Evolutionary conservation across 53 echinoderm and acorn worm genomes (phyloP).

Genomic region (Holothuria scabra): DNA sequence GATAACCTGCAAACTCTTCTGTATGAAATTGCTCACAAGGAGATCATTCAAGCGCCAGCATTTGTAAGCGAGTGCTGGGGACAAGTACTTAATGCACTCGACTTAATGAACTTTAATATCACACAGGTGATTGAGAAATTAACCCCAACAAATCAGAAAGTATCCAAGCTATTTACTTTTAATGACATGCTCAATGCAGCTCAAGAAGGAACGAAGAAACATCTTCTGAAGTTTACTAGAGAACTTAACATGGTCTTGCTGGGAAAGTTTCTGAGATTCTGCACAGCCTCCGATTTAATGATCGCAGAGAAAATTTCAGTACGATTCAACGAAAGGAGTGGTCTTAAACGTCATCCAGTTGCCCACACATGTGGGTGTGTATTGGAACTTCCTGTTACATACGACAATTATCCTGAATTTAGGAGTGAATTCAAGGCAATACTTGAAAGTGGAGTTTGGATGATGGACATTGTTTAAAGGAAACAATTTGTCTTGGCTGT

Average conservation of each 20-base stretch:
- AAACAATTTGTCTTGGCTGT: not conserved
- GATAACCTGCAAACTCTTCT: not conserved
- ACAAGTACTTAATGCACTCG: constrained; percentile 11
- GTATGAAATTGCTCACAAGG: constrained; percentile 26
- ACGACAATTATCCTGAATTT: constrained; percentile 59
- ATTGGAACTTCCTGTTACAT: constrained; percentile 49
- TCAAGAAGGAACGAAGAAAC: not conserved
- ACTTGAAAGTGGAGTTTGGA: constrained; percentile 55
- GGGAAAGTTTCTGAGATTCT: constrained; percentile 45
- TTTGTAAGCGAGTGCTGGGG: constrained; percentile 34
- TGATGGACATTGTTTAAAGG: constrained; percentile 64
- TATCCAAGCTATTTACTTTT: not conserved
- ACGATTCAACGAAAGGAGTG: constrained; percentile 36
- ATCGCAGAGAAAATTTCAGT: constrained; percentile 35
- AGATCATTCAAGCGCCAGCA: constrained; percentile 31
- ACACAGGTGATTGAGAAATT: constrained; percentile 6
- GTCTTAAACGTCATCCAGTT: constrained; percentile 53
- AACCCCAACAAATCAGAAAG: constrained; percentile 11
- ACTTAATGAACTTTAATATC: not conserved
- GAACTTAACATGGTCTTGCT: constrained; percentile 5
- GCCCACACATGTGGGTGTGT: constrained; percentile 62
- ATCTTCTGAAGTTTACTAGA: not conserved
- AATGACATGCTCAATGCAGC: not conserved
- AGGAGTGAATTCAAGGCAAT: constrained; percentile 60
- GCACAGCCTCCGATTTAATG: constrained; percentile 51